These are phyloP conservation scores for Didymodactylos carnosus DNA, from an alignment of 2,888 invertebrate genomes.

Conservation along the genomic window DNA sequence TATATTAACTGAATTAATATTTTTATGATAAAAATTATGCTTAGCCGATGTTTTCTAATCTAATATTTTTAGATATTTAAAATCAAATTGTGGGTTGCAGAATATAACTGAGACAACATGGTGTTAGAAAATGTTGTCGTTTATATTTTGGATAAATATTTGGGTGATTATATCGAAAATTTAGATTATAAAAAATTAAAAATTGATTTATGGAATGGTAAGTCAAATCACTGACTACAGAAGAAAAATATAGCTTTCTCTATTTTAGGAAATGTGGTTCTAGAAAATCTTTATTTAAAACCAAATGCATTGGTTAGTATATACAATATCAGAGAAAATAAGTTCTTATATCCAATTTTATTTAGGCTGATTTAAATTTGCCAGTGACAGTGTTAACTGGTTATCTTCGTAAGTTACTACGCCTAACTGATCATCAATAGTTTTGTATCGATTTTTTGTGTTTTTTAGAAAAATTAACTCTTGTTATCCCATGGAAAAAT, in stretches of 20 bases:
- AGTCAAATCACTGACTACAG: neutral
- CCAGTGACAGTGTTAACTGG: neutral
- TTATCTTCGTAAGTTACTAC: neutral
- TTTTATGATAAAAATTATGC: no score
- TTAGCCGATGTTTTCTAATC: no score
- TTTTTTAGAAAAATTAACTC: constrained; percentile 54
- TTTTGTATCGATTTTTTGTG: neutral
- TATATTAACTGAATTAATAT: no score
- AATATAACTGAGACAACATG: neutral
- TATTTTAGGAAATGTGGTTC: constrained; percentile 2
- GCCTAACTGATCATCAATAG: neutral
- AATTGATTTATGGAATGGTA: constrained; percentile 14
- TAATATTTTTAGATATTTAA: no score
- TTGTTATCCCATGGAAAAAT: constrained; percentile 96
- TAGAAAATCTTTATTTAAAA: constrained; percentile 11
- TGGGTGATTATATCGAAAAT: constrained; percentile 12
- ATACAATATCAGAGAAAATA: neutral
- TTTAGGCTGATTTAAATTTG: neutral
- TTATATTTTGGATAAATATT: constrained; percentile 12
- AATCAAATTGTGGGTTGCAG: no score
- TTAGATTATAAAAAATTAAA: constrained; percentile 12
- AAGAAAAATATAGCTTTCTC: neutral
- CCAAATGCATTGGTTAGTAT: constrained; percentile 4
- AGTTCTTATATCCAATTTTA: neutral
- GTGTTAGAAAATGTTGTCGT: constrained; percentile 11